These are phyloP conservation scores for Actinernus sp. DNA, from an alignment of 92 coral and sea anemone species.

Conservation along the genomic window DNA sequence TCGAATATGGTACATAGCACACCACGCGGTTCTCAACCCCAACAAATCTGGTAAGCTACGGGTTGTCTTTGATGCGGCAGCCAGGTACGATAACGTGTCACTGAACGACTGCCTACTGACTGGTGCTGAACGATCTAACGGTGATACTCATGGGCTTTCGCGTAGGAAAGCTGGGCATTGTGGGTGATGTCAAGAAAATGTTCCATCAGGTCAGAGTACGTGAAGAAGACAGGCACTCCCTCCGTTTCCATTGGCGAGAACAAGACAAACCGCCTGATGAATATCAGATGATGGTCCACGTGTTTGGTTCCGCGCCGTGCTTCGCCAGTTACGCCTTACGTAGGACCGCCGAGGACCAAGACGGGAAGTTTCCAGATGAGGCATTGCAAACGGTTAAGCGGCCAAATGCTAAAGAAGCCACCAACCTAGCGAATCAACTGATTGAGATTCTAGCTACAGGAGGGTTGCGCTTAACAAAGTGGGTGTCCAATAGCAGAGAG, in stretches of 20 bases:
- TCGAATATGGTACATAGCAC: constrained; percentile 70
- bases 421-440: constrained; percentile 10
- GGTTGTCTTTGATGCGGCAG: constrained; percentile 66
- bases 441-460: constrained; percentile 7
- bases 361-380: not conserved
- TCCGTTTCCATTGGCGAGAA: constrained; percentile 24
- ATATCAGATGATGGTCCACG: constrained; percentile 1
- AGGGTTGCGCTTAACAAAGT: constrained; percentile 11
- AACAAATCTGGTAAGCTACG: constrained; percentile 60
- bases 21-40: constrained; percentile 70
- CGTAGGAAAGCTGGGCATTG: not conserved
- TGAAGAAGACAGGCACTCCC: constrained; percentile 46
- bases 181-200: constrained; percentile 15
- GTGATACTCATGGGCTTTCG: constrained; percentile 16
- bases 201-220: constrained; percentile 19
- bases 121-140: constrained; percentile 36
- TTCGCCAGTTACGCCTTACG: not conserved
- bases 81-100: constrained; percentile 32
- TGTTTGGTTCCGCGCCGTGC: constrained; percentile 10
- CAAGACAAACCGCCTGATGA: not conserved
- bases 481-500: constrained; percentile 17
- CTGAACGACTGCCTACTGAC: constrained; percentile 25
- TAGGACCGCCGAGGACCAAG: constrained; percentile 24
- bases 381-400: constrained; percentile 26
- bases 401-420: constrained; percentile 12